A percentile compares a stretch with the other conserved stretches of the same genome.
Evolutionary conservation across 2,888 invertebrate species (phyloP).

Genomic region (Dilophus febrilis): DNA sequence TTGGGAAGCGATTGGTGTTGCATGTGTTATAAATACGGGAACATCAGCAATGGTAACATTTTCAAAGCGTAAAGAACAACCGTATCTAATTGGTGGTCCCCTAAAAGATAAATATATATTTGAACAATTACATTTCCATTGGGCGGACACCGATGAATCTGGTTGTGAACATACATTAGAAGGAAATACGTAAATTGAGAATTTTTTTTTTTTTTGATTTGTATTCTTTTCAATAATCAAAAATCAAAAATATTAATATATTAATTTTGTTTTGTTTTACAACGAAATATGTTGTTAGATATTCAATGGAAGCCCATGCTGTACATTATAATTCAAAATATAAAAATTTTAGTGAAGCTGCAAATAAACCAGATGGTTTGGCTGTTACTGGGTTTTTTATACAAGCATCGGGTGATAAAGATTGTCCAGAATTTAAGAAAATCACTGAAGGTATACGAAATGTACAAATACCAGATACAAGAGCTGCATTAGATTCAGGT

Average conservation of each 20-base stretch:
- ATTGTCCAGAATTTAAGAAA: conserved; percentile 38
- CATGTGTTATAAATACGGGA: conserved; percentile 28
- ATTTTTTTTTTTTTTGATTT: background rate
- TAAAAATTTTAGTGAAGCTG: conserved; percentile 42
- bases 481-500: conserved; percentile 28
- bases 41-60: conserved; percentile 42
- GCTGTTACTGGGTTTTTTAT: conserved; percentile 54
- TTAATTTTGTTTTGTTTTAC: background rate
- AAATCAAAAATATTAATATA: background rate
- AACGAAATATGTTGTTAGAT: conserved; percentile 29
- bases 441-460: conserved; percentile 35
- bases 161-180: conserved; percentile 68
- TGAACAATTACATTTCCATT: conserved; percentile 68
- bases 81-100: conserved; percentile 45
- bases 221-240: background rate
- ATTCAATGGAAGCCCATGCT: conserved; percentile 61
- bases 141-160: conserved; percentile 54
- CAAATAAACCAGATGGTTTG: conserved; percentile 48
- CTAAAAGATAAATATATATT: conserved; percentile 49
- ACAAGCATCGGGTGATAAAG: conserved; percentile 40
- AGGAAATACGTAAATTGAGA: conserved; percentile 46
- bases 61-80: conserved; percentile 35
- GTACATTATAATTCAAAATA: conserved; percentile 63
- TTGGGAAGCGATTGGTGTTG: conserved; percentile 29
- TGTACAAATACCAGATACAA: conserved; percentile 26